Base-by-base conservation (phyloP, 1,140 invertebrate genomes). In the Drosophila pectinifera region DNA sequence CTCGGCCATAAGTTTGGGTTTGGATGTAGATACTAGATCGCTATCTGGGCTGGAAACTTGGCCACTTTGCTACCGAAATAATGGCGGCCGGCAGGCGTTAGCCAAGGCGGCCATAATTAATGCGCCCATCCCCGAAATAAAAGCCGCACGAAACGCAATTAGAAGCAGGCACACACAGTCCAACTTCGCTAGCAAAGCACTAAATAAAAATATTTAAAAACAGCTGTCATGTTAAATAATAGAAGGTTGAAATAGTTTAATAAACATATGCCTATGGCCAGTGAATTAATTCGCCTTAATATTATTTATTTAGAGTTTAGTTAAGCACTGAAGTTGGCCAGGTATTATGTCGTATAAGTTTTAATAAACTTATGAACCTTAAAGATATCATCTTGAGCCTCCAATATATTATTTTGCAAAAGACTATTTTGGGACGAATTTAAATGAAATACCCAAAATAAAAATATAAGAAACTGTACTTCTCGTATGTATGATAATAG, bases 1-100 rank as follows among this genome's bases (percentile, higher is more conserved):
- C 61, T 76, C 58, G 62, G 74, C 62, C 55, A 69, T 73, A 41
- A 39, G 65, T 43, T 64, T 67, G 55, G 61, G 46, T 31, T 62
- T 74, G 63, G 61, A 83, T 88, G 83, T 88, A 86, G 83, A 86
- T 89, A 86, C 76, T 88, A 86, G 83, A 86, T 86, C 36, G 56
- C 61, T 86, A 86, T 86, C 83, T 51, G 82, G 56, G 55, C 74
- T 58, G 77, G 42, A 75, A 82, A 80, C 81, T 68, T 62, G 62
- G 62, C 63, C 65, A 81, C 72, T 75, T 63, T 65, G 68, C 73
- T 65, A 69, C 73, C 55, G 74, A 79, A 88, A 82, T 88, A 88
- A 88, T 88, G 83, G 83, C 83, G 83, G 75, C 75, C 74, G 63
- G 56, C 54, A 61, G 75, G 61, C 75, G 51, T 54, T 67, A 55